Percentiles rank a stretch among this genome's conserved stretches.
Evolutionary conservation across 2,113 vertebrate genomes (phyloP).

Genomic region (Zapornia atra): DNA sequence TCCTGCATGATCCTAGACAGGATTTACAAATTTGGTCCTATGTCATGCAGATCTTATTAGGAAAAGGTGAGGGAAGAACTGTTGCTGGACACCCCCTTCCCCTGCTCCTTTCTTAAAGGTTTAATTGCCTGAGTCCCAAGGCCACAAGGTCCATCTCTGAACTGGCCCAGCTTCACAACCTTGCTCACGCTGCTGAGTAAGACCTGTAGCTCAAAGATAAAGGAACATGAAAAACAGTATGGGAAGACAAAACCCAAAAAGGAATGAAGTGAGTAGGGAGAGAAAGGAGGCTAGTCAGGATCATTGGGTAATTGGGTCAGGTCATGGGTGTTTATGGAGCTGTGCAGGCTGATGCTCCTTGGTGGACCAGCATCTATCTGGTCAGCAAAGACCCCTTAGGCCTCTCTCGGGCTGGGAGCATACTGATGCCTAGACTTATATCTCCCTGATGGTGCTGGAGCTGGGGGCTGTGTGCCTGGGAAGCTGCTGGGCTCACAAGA

Average conservation of each 20-base stretch:
- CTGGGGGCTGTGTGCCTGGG: background rate
- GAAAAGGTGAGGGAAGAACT: background rate
- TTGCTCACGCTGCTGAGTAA: background rate
- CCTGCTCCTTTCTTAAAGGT: background rate
- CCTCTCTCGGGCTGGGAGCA: rapidly evolving
- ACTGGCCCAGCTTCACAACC: background rate
- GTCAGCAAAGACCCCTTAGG: background rate
- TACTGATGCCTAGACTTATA: background rate
- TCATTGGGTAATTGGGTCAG: background rate
- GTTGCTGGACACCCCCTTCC: background rate
- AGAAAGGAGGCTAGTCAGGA: background rate
- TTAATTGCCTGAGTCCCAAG: background rate
- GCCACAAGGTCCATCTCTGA: background rate
- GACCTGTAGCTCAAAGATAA: background rate
- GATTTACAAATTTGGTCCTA: background rate
- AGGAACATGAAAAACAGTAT: background rate
- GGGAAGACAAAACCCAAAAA: background rate
- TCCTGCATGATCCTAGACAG: background rate
- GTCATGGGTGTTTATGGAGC: background rate
- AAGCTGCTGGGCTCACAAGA: background rate
- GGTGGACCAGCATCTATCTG: rapidly evolving
- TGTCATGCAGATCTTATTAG: background rate
- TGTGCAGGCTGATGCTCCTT: background rate
- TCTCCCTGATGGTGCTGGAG: background rate
- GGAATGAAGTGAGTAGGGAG: background rate